These are phyloP conservation scores for Tympanuchus pallidicinctus DNA, from an alignment of 2,113 vertebrate genomes.

Conservation along the genomic window DNA sequence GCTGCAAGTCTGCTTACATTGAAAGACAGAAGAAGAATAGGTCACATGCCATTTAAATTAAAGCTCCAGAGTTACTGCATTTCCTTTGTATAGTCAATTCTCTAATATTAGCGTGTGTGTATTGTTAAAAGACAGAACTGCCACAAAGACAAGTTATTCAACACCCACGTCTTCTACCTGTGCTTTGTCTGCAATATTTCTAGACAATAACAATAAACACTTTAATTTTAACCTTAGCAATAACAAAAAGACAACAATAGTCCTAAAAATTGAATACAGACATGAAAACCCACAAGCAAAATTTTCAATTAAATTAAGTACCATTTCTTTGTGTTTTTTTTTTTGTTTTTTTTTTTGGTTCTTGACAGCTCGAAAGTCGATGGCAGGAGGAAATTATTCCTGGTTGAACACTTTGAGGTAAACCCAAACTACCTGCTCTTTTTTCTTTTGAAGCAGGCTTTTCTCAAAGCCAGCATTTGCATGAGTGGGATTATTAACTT, in stretches of 20 bases:
- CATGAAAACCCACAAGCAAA: slow-evolving; percentile 23
- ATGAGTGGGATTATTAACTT: neutral
- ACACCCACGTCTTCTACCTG: neutral
- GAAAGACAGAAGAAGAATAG: neutral
- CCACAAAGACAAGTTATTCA: neutral
- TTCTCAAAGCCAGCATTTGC: neutral
- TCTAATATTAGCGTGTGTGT: neutral
- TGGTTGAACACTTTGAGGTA: neutral
- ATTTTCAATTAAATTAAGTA: slow-evolving; percentile 46
- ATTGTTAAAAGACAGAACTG: neutral
- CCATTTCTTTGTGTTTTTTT: slow-evolving; percentile 4
- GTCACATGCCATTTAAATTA: neutral
- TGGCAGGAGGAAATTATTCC: neutral
- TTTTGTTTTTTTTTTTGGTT: slow-evolving; percentile 37
- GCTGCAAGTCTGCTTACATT: neutral
- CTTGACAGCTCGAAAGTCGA: neutral
- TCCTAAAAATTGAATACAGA: neutral
- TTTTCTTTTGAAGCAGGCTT: neutral
- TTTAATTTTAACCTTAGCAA: slow-evolving; percentile 42
- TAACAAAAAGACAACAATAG: neutral
- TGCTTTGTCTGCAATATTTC: neutral
- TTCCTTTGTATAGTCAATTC: neutral
- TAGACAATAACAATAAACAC: neutral
- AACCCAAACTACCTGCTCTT: neutral
- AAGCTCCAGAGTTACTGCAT: neutral